Conservation (phyloP, 2,888 invertebrate genomes). For the Clanis bilineata region DNA sequence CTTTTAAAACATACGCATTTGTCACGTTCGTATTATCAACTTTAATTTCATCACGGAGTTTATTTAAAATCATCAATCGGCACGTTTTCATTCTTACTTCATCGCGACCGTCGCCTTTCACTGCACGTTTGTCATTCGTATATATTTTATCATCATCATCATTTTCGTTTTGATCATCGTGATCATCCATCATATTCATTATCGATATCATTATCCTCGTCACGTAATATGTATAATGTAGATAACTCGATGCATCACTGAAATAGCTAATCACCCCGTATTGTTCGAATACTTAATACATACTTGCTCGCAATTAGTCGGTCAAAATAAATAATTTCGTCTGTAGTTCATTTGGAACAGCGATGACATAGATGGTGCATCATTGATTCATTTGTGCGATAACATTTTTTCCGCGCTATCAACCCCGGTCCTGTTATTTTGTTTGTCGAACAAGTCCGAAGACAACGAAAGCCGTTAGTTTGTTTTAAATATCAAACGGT, state of each 20-base stretch:
- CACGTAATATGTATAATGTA: slow-evolving; percentile 37
- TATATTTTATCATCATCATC: slow-evolving; percentile 36
- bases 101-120: slow-evolving; percentile 14
- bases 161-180: slow-evolving; percentile 32
- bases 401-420: slow-evolving; percentile 26
- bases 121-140: slow-evolving; percentile 36
- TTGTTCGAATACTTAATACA: slow-evolving; percentile 34
- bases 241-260: slow-evolving; percentile 36
- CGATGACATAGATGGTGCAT: slow-evolving; percentile 8
- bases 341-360: slow-evolving; percentile 22
- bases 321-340: slow-evolving; percentile 34
- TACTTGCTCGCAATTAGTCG: slow-evolving; percentile 41
- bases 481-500: slow-evolving; percentile 14
- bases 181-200: slow-evolving; percentile 35
- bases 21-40: slow-evolving; percentile 25
- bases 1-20: slow-evolving; percentile 22
- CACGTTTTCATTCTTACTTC: slow-evolving; percentile 15
- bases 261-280: slow-evolving; percentile 36
- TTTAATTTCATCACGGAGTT: not conserved
- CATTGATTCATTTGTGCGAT: slow-evolving; percentile 21
- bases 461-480: slow-evolving; percentile 18
- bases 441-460: slow-evolving; percentile 30
- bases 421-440: slow-evolving; percentile 29
- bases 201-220: slow-evolving; percentile 42
- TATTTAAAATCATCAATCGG: slow-evolving; percentile 5